Percentiles rank a stretch among this genome's conserved stretches.
phyloP scores from a whole-genome alignment of 2,113 vertebrate genomes.

The Chaenocephalus aceratus region DNA sequence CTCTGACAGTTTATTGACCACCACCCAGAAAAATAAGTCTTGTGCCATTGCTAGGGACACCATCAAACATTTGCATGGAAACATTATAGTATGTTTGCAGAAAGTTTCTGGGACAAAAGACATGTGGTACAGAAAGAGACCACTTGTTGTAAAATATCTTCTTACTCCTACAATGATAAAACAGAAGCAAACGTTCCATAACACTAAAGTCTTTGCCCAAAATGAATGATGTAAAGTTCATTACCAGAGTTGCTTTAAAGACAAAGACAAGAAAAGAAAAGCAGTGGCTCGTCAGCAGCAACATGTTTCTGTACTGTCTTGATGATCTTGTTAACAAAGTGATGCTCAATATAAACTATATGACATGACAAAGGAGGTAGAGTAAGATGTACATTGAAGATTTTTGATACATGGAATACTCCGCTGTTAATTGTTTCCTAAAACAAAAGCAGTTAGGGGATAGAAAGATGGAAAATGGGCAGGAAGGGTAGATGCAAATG shows the following conservation, averaged over 20 bases:
- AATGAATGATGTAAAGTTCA: not conserved
- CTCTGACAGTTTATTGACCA: conserved; percentile 65
- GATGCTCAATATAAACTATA: conserved; percentile 17
- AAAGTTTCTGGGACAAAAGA: conserved; percentile 16
- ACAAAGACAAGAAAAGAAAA: conserved; percentile 48
- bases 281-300: too few species aligned
- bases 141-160: too few species aligned
- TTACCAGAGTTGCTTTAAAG: not conserved
- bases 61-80: conserved; percentile 44
- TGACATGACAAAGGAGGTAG: conserved; percentile 13
- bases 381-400: conserved; percentile 16
- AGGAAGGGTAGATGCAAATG: conserved; percentile 22
- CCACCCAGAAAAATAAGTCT: conserved; percentile 55
- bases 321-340: conserved; percentile 13
- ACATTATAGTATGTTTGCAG: conserved; percentile 34
- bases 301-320: not conserved
- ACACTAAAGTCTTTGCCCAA: not conserved
- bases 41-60: conserved; percentile 33
- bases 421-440: conserved; percentile 59
- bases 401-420: conserved; percentile 56
- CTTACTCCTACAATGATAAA: too few species aligned
- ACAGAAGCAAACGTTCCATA: too few species aligned
- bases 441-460: conserved; percentile 51
- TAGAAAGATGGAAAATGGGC: conserved; percentile 54
- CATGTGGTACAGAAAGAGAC: not conserved